Evolutionary conservation across 2,888 invertebrate genomes (phyloP), one percentile per base, ranked within the genome.

Genomic region (Drosophila paranaensis): DNA sequence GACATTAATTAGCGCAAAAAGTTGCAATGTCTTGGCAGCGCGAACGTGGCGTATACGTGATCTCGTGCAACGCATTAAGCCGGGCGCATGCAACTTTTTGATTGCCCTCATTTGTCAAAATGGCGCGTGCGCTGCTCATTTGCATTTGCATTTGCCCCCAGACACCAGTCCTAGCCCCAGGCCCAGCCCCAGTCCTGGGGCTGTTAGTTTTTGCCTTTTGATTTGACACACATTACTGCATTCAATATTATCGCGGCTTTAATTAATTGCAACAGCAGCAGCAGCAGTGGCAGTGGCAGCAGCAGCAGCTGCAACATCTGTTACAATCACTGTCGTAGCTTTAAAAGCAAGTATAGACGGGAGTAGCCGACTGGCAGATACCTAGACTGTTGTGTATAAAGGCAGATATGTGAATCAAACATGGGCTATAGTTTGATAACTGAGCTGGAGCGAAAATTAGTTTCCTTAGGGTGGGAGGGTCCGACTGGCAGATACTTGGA

Each of bases 1-100:
- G 80, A 84, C 87, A 82, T 82, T 85, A 85, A 88, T 88, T 88
- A 85, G 82, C 50, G 50, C 82, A 63, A 54, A 75, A 81, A 71
- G 73, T 74, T 77, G 61, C 70, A 64, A 70, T 58, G 66, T 74
- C 74, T 67, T 77, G 46, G 56, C 30, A 42, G 70, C 60, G 45
- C 40, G 63, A 63, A 37, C 68, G 77, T 56, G 69, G 27, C 73
- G 81, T 67, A 57, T 74, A 87, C 88, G 84, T 87, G 84, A 78
- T 76, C 74, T 80, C 20, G 77, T 62, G 64, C 64, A 39, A 61
- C 60, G 67, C 78, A 63, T 65, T 63, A 70, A 63, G 62, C 58
- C 16, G 50, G 50, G 50, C 46, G 50, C 62, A 70, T 66, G 69
- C 70, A 67, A 76, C 62, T 70, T 74, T 83, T 60, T 83, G 87